Base-by-base conservation (phyloP, 2,888 invertebrate genomes). In the Ormyrus rosae region DNA sequence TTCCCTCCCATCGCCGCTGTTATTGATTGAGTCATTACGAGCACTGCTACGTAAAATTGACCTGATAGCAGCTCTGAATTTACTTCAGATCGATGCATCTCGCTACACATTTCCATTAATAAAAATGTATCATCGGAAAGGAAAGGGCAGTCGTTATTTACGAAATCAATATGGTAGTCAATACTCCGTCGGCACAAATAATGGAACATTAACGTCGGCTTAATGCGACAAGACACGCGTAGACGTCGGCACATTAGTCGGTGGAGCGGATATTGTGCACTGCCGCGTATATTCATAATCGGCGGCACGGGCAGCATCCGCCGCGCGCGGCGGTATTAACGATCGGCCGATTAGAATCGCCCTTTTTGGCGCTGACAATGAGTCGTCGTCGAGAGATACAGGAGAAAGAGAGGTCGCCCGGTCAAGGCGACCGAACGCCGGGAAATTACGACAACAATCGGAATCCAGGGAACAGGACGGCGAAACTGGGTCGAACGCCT, bases 361-460 rank as follows among this genome's bases (percentile, higher is more conserved):
- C 48, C 65, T 72, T 81, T 78, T 81, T 19, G 69, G 69, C 75
- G 68, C 11, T 63, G 77, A 70, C 77, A 69, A 76, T 50, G 63
- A 63, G 58, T 13, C 19, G 69, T 5, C 69, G 56, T 9, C 69
- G 60, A 50, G 53, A 5, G 34, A 34, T 34, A 34, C 4, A 4
- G 2, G 34, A 34, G 34, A 34, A 34, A 45, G 72, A 78, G 81
- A 76, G 80, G 75, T 77, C 70, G 75, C 10, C 64, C 75, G 84
- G 84, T 83, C 84, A 84, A 84, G 83, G 84, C 76, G 71, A 82
- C n/a, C 79, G 53, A 34, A 6, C 70, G 50, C n/a, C 45, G n/a
- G 60, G 55, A 74, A 75, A 73, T 80, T 82, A 77, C 77, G 78
- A 78, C 80, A 80, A 80, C 70, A 81, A 71, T 80, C 61, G 78